Base-by-base conservation (phyloP, 1,140 invertebrate genomes). In the Adoxophyes honmai region DNA sequence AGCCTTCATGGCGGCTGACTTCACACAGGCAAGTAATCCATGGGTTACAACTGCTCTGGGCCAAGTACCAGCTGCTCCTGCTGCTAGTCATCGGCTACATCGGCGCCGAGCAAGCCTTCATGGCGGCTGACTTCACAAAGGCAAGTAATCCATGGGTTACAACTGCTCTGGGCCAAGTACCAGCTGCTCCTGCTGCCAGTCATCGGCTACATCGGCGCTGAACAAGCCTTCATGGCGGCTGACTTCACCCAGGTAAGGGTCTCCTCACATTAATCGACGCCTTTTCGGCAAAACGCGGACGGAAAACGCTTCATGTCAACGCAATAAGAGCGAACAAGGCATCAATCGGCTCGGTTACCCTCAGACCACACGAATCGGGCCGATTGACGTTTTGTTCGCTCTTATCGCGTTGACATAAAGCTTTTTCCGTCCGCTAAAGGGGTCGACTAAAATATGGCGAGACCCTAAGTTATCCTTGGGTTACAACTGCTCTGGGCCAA, bases 51-150 rank as follows among this genome's bases (percentile, higher is more conserved):
- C 94, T 97, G 52, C 86, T 97, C 14, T 90, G 91, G 28, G 94
- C 96, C 71, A 92, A 92, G 21, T 93, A 94, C 66, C 96, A 98
- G 81, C 81, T 98, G 21, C 86, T 99, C 14, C 91, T 99, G 62
- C 91, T 98, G 51, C 97, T 97, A 0, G 92, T 98, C n/a, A 98
- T 96, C 0, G 93, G 98, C 57, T 99, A 97, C 79, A 98, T 97
- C 72, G 97, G 97, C 0, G 92, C 98, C 18, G 97, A 98, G 75
- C 97, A 98, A 84, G 96, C 96, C 0, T 98, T 98, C 81, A 92
- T 98, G 65, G 93, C 94, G 5, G 96, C 96, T 5, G 96, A 98
- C 78, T 98, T 94, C 64, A 98, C 95, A 6, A 94, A 94, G 64
- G 96, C 97, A 89, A 90, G 86, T 89, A 67, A 0, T 1, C 15